Evolutionary conservation across 2,113 vertebrate genomes (phyloP), one percentile per base, ranked within the genome.

Genomic region (Lepidothrix coronata): DNA sequence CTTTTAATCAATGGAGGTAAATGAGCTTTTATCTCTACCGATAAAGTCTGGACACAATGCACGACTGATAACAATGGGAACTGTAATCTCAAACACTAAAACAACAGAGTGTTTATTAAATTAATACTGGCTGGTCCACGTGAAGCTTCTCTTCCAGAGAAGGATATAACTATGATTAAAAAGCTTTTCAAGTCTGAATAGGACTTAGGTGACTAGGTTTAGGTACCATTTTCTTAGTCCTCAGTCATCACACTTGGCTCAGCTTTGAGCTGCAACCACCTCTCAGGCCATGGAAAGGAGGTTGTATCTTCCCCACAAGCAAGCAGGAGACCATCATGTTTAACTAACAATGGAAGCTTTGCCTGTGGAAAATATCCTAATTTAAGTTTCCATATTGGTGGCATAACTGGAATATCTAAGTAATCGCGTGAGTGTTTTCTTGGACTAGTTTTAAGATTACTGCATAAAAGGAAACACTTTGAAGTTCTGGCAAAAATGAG

Each of bases 361-460:
- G 85, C 80, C 90, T 87, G 88, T 85, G 88, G 88, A 95, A 97
- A 95, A 89, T 76, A 78, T 12, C 52, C 74, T 71, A 44, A 78
- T 80, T 91, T 35, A 89, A 86, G 52, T 96, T 96, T 96, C 93
- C 88, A 78, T 78, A 86, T 11, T 92, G 90, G 92, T 94, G 85
- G 90, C 96, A 95, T 76, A 95, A 91, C 68, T 92, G 93, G 96
- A 96, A 97, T 96, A 92, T 87, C 46, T 89, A 93, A 93, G 96
- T 94, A 92, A 93, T 76, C 3, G 61, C 3, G n/a, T 90, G 67
- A 83, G 54, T 55, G 49, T 79, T 94, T 94, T 76, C 93, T 96
- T 97, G 96, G 95, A 95, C 90, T 68, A 70, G 35, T 61, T 88
- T 87, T 89, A 73, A 71, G 83, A 89, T 92, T 95, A 93, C 68